Conservation (phyloP, 2,888 invertebrate species). For the Meliscaeva auricollis region DNA sequence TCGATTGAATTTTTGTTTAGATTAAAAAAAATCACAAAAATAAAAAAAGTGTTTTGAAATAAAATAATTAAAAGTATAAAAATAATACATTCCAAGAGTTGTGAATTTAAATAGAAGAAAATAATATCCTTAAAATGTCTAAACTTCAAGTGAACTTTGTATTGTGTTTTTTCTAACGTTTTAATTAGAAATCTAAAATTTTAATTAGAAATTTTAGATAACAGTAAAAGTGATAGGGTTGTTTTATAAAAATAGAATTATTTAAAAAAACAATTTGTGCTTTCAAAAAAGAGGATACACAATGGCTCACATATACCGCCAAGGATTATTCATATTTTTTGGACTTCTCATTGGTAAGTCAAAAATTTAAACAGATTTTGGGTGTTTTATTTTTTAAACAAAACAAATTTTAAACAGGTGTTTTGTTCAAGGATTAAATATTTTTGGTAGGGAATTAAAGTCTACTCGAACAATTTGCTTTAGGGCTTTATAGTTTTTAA, state of each 20-base stretch:
- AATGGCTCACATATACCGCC: constrained; percentile 30
- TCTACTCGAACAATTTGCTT: no score
- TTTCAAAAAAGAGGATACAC: constrained; percentile 35
- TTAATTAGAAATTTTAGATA: constrained; percentile 12
- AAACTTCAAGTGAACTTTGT: constrained; percentile 12
- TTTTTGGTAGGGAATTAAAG: no score
- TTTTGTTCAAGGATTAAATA: no score
- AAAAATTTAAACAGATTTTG: background rate
- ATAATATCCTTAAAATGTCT: background rate
- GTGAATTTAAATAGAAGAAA: background rate
- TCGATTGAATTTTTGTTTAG: background rate
- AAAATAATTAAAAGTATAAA: background rate
- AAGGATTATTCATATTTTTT: constrained; percentile 51
- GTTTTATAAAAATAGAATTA: background rate
- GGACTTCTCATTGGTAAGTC: constrained; percentile 54
- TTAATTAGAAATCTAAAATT: background rate
- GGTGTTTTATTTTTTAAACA: no score
- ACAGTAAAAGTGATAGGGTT: background rate
- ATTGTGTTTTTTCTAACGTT: background rate
- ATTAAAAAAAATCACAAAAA: background rate
- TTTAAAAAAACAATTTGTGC: constrained; percentile 18
- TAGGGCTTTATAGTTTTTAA: no score
- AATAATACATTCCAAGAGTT: constrained; percentile 10
- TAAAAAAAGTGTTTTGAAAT: background rate
- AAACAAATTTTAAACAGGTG: no score